Evolutionary conservation across 1,140 invertebrate species (phyloP), one percentile per base, ranked within the genome.

Genomic region (Drosophila varians): DNA sequence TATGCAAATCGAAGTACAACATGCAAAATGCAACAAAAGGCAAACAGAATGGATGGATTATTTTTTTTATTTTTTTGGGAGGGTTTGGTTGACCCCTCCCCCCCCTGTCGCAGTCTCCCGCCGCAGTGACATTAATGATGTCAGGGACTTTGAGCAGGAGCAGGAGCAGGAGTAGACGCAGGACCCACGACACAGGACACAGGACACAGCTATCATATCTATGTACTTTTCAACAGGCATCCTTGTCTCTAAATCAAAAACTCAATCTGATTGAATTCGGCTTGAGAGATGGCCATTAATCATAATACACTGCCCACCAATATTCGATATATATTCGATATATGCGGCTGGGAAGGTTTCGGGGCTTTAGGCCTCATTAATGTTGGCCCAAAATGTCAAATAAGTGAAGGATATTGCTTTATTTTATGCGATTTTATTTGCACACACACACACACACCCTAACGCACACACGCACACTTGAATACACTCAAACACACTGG

Each of bases 341-440:
- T n/a, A n/a, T n/a, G n/a, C n/a, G n/a, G n/a, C n/a, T n/a, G 36
- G 36, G 4, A 12, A 1, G 16, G 25, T 12, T 7, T n/a, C 8
- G 7, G 14, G 28, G 60, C n/a, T 43, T 77, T 60, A 52, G 64
- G 76, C 71, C 76, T 79, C 77, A 80, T 75, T 79, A 80, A 66
- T 71, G 65, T 71, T 26, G 25, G 49, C 71, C 75, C 58, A 49
- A 82, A 83, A 83, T 74, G 62, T 82, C 73, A 83, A 82, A 82
- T 82, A 82, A 82, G 56, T 77, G 78, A 82, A 77, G 74, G 78
- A 83, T 83, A 83, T 82, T 83, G 70, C 78, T 77, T 82, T 83
- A 83, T 83, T 82, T 83, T 69, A 69, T 82, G 61, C 68, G 66
- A 76, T 68, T 80, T 80, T 80, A 78, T 80, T 76, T 45, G 56